Evolutionary conservation across 2,888 invertebrate species (phyloP).

Genomic region (Girardia tigrina): DNA sequence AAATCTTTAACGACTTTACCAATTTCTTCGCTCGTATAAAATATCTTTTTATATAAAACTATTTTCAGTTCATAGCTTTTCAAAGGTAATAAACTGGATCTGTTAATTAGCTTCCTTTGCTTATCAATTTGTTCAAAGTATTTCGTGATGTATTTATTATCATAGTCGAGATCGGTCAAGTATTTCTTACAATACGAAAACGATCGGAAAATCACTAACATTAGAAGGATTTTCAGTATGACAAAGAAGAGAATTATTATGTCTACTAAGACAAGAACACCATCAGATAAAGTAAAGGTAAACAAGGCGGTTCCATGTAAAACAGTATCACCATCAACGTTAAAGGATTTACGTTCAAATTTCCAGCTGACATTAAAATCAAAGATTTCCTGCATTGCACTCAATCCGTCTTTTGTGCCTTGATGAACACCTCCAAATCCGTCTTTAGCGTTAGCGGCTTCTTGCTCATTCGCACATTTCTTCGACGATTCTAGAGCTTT

Average conservation of each 20-base stretch:
- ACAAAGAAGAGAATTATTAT: neutral
- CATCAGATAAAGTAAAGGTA: neutral
- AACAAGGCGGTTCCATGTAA: neutral
- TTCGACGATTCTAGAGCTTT: neutral
- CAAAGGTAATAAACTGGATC: conserved; percentile 11
- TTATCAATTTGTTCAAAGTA: neutral
- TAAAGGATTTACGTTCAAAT: neutral
- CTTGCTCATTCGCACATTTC: conserved; percentile 15
- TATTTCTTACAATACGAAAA: conserved; percentile 2
- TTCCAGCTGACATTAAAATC: conserved; percentile 14
- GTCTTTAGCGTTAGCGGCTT: neutral
- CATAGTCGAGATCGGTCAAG: neutral
- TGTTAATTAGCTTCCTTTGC: neutral
- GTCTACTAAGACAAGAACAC: neutral
- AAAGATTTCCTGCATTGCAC: neutral
- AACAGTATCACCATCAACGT: neutral
- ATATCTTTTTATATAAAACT: neutral
- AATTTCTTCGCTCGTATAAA: neutral
- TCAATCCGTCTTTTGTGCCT: neutral
- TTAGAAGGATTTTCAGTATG: neutral
- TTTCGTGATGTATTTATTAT: neutral
- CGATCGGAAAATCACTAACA: conserved; percentile 17
- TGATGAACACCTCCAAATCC: neutral
- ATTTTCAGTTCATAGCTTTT: neutral
- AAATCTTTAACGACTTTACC: neutral